Evolutionary conservation across 2,797 vertebrate genomes (phyloP).

Genomic region (Hylomyscus alleni): DNA sequence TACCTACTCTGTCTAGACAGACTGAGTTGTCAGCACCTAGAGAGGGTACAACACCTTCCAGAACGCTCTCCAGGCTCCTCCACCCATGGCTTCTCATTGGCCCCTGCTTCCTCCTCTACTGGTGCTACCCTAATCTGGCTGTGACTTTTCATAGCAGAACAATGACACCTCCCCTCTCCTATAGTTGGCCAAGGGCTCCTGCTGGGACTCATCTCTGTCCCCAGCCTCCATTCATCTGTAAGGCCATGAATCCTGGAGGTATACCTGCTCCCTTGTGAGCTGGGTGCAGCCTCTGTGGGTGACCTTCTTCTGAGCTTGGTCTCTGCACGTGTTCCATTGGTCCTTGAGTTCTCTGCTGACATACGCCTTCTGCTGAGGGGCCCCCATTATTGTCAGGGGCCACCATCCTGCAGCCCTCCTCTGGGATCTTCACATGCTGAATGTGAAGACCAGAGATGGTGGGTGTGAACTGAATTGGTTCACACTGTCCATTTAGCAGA

Average conservation of each 20-base stretch:
- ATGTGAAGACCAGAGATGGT: not conserved
- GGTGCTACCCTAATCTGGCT: too few species aligned
- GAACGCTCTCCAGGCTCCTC: not conserved
- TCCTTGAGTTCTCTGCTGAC: accelerated
- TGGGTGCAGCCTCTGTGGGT: not conserved
- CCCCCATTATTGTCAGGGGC: not conserved
- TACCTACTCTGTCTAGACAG: not conserved
- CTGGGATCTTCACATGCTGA: not conserved
- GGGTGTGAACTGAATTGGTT: not conserved
- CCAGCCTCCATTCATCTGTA: not conserved
- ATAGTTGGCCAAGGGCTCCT: not conserved
- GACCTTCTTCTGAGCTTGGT: not conserved
- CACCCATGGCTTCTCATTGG: accelerated
- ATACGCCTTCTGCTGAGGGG: not conserved
- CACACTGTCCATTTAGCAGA: not conserved
- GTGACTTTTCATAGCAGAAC: not conserved
- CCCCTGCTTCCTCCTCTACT: too few species aligned
- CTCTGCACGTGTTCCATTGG: not conserved
- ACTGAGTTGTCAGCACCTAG: not conserved
- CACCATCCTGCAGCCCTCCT: not conserved
- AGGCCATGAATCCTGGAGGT: not conserved
- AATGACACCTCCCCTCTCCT: not conserved
- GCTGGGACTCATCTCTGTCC: not conserved
- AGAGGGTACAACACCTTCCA: not conserved
- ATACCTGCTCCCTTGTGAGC: not conserved